Percentiles rank a stretch among this genome's conserved stretches.
Evolutionary conservation across 1,140 invertebrate species (phyloP).

Genomic region (Stegodyphus mimosarum): DNA sequence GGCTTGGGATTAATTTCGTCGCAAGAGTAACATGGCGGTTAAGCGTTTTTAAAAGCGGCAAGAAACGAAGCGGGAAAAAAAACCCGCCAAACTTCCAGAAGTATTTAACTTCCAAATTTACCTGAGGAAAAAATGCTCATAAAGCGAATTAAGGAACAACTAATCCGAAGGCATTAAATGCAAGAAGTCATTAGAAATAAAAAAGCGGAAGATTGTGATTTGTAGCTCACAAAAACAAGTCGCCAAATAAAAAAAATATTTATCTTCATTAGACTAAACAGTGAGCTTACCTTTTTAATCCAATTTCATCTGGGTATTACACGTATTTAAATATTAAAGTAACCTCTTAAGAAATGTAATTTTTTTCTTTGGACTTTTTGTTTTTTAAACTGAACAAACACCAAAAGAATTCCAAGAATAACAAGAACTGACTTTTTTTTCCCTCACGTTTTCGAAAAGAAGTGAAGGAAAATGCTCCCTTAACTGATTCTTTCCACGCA

Average conservation of each 20-base stretch:
- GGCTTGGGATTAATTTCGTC: conserved; percentile 52
- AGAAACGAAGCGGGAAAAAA: conserved; percentile 3
- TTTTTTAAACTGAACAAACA: conserved; percentile 45
- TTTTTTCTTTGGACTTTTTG: neutral
- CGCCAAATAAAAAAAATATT: conserved; percentile 30
- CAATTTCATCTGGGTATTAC: conserved; percentile 57
- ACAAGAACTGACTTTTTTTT: conserved; percentile 36
- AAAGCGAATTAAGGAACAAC: conserved; percentile 53
- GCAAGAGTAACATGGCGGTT: conserved; percentile 48
- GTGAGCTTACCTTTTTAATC: conserved; percentile 55
- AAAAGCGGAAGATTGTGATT: conserved; percentile 38
- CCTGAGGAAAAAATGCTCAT: conserved; percentile 35
- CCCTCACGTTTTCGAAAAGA: neutral
- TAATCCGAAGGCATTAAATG: conserved; percentile 57
- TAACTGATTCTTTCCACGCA: conserved; percentile 41
- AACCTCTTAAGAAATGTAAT: conserved; percentile 49
- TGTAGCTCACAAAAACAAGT: conserved; percentile 33
- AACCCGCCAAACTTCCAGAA: conserved; percentile 12
- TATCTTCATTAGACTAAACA: conserved; percentile 56
- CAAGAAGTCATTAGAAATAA: conserved; percentile 49
- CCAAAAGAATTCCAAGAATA: conserved; percentile 37
- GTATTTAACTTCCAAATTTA: conserved; percentile 52
- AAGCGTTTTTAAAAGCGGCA: conserved; percentile 41
- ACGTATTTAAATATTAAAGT: conserved; percentile 61
- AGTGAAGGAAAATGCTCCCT: conserved; percentile 3